A percentile compares a stretch with the other conserved stretches of the same genome.
These are phyloP conservation scores for Clarias gariepinus DNA, from an alignment of 2,113 vertebrate genomes.

Conservation along the genomic window DNA sequence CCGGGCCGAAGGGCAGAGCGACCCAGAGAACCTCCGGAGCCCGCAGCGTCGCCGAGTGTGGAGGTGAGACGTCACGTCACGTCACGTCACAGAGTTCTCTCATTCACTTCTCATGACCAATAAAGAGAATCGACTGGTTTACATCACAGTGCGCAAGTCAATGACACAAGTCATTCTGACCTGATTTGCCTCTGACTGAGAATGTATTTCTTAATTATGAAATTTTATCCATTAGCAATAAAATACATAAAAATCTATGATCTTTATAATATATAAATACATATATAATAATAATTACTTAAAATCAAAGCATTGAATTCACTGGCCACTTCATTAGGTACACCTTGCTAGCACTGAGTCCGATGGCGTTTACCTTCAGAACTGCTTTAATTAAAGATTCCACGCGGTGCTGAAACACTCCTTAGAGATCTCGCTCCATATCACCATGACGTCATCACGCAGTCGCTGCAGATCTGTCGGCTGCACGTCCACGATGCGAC, in stretches of 20 bases:
- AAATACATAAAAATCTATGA: not conserved
- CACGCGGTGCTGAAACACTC: too few species aligned
- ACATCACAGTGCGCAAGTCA: too few species aligned
- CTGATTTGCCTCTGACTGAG: not conserved
- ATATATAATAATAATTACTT: not conserved
- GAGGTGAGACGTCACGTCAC: slow-evolving; percentile 68
- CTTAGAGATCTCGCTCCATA: too few species aligned
- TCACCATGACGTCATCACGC: too few species aligned
- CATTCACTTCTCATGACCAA: not conserved
- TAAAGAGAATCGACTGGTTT: not conserved
- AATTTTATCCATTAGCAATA: not conserved
- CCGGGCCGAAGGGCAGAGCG: slow-evolving; percentile 71
- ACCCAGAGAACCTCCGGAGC: slow-evolving; percentile 70
- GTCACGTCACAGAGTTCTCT: not conserved
- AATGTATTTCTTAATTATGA: not conserved
- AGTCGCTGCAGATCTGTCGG: too few species aligned
- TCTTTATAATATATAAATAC: not conserved
- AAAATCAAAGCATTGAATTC: not conserved
- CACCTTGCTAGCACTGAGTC: too few species aligned
- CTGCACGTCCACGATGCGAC: too few species aligned
- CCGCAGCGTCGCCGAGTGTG: slow-evolving; percentile 79
- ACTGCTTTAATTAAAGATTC: too few species aligned
- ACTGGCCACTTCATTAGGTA: too few species aligned
- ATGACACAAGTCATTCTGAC: too few species aligned
- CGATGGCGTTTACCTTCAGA: too few species aligned